phyloP scores from a whole-genome alignment of 1,140 invertebrate species.

The Acromyrmex heyeri region DNA sequence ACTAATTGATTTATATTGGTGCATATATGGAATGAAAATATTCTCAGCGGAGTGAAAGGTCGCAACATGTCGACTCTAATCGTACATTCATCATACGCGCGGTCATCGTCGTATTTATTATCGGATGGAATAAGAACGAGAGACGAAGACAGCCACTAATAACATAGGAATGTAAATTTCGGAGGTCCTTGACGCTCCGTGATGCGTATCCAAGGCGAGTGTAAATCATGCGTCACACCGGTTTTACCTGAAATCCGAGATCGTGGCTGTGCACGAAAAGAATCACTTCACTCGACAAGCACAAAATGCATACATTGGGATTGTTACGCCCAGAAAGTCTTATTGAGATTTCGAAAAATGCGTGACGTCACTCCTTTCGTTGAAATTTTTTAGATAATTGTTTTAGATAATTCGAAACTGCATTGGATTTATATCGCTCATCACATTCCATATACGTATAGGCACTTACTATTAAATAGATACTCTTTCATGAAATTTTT shows the following conservation, averaged over 20 bases:
- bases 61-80: constrained; percentile 49
- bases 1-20: constrained; percentile 7
- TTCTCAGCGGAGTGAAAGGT: constrained; percentile 22
- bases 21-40: neutral
- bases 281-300: neutral
- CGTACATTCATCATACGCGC: neutral
- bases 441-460: neutral
- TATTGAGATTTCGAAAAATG: constrained; percentile 11
- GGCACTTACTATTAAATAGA: neutral
- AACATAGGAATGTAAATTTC: neutral
- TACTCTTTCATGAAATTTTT: constrained; percentile 1
- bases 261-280: constrained; percentile 23
- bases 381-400: neutral
- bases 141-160: neutral
- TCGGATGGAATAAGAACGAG: neutral
- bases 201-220: constrained; percentile 14
- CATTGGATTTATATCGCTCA: neutral
- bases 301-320: neutral
- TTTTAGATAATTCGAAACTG: neutral
- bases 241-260: constrained; percentile 43
- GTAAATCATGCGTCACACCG: constrained; percentile 26
- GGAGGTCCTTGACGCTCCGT: constrained; percentile 5
- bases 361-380: constrained; percentile 26
- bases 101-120: neutral
- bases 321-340: neutral